These are phyloP conservation scores for Epicauta chinensis DNA, from an alignment of 1,140 invertebrate genomes.

Conservation along the genomic window DNA sequence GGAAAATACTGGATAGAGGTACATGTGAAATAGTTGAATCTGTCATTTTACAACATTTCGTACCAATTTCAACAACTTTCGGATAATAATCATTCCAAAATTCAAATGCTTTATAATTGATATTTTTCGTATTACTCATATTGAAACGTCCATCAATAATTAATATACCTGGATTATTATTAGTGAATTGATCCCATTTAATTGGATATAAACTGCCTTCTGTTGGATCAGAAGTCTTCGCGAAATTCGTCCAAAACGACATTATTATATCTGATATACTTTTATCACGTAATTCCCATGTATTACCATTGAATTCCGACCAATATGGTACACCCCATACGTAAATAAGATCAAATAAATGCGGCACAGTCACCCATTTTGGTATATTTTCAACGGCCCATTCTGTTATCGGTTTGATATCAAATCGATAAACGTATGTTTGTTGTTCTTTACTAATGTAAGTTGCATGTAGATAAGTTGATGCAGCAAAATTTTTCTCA, in stretches of 20 bases:
- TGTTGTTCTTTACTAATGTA: conserved; percentile 53
- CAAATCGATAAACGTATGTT: conserved; percentile 67
- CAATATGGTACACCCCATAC: conserved; percentile 70
- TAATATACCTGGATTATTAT: conserved; percentile 54
- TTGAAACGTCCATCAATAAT: conserved; percentile 68
- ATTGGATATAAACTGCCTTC: conserved; percentile 54
- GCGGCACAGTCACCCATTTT: conserved; percentile 67
- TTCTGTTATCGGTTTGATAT: conserved; percentile 61
- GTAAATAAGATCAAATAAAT: conserved; percentile 71
- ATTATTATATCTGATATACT: conserved; percentile 68
- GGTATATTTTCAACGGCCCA: conserved; percentile 56
- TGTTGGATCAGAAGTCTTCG: conserved; percentile 62
- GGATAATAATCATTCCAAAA: conserved; percentile 82
- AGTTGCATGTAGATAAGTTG: conserved; percentile 58
- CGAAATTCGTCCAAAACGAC: conserved; percentile 69
- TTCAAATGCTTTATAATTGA: conserved; percentile 67
- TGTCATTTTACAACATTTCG: conserved; percentile 60
- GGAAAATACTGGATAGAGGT: too few species aligned
- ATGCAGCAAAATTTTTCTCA: conserved; percentile 65
- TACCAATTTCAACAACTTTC: conserved; percentile 58
- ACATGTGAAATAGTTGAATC: conserved; percentile 7
- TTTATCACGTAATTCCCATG: conserved; percentile 68
- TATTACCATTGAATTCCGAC: conserved; percentile 43
- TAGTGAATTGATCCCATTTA: conserved; percentile 63
- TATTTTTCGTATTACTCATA: conserved; percentile 55